Evolutionary conservation across 2,113 vertebrate species (phyloP), one percentile per base, ranked within the genome.

Genomic region (Columba janthina): DNA sequence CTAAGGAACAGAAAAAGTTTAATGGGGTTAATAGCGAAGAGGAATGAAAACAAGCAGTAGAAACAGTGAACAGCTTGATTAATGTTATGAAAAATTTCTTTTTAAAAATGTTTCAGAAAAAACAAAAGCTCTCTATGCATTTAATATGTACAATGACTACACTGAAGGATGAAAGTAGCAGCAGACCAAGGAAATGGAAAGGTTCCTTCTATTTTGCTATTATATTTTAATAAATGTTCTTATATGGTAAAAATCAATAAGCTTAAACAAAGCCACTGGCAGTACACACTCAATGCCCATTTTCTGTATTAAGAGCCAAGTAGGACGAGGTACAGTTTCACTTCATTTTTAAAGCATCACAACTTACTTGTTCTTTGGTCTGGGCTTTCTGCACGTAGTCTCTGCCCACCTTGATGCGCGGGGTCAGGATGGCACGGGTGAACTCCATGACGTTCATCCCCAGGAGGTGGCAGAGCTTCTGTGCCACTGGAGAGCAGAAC

Each of bases 391-490:
- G 99, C 19, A 99, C 99, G 0, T 99, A 99, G 97, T 99, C 99
- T 93, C 99, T 97, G 93, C 99, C 99, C n/a, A 99, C 99, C 94
- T 99, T 99, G 97, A 99, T 99, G 92, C 99, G 98, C 0, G 99
- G 99, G 1, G 99, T 99, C 70, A 99, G 98, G 85, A 99, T 99
- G 94, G 99, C 99, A 10, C 99, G 98, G 32, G 99, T 99, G 74
- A 99, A 99, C 97, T 99, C 99, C 99, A 99, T 99, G 62, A 99
- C 99, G 32, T 99, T 99, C 98, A 99, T 98, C 34, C 99, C 99
- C 84, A 99, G 98, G 50, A 99, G 98, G 73, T 99, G 99, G 97
- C 99, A 99, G 89, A 99, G 98, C 88, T 99, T 99, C 98, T 99
- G 99, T 78, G 99, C 99, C 8, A 99, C 99, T 99, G 86, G 31